Percentiles rank a stretch among this genome's conserved stretches.
Evolutionary conservation across 2,797 vertebrate genomes (phyloP).

Genomic region (Sebastes wilsoni): DNA sequence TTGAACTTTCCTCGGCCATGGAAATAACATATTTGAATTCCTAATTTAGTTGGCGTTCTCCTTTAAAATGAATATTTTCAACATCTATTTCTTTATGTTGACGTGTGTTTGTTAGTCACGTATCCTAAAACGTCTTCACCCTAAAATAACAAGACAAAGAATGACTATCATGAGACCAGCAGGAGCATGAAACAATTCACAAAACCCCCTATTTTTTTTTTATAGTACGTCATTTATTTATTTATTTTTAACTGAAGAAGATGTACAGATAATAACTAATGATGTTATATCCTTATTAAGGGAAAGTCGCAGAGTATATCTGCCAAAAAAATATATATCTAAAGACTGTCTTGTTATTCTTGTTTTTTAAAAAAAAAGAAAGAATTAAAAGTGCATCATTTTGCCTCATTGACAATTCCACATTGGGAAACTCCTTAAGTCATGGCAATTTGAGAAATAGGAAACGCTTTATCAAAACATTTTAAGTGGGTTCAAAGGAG

Average conservation of each 20-base stretch:
- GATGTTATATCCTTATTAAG: background rate
- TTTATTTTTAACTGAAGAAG: background rate
- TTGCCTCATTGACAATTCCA: background rate
- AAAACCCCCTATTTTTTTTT: background rate
- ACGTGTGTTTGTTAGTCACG: constrained; percentile 28
- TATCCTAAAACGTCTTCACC: constrained; percentile 8
- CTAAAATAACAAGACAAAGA: constrained; percentile 49
- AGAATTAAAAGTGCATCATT: background rate
- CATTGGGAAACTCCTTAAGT: background rate
- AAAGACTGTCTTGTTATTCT: background rate
- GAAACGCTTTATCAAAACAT: constrained; percentile 25
- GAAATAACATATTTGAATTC: background rate
- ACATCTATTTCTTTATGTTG: background rate
- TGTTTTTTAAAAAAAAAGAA: background rate
- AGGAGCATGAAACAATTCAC: background rate
- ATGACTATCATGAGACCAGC: constrained; percentile 46
- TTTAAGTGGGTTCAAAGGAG: constrained; percentile 37
- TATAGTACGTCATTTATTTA: background rate
- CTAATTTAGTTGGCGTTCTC: background rate
- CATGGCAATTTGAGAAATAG: background rate
- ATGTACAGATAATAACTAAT: background rate
- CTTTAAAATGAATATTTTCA: background rate
- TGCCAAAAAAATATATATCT: background rate
- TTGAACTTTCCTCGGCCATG: background rate
- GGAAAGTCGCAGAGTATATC: background rate